phyloP scores from a whole-genome alignment of 2,113 vertebrate genomes.

The Chaetodon auriga region DNA sequence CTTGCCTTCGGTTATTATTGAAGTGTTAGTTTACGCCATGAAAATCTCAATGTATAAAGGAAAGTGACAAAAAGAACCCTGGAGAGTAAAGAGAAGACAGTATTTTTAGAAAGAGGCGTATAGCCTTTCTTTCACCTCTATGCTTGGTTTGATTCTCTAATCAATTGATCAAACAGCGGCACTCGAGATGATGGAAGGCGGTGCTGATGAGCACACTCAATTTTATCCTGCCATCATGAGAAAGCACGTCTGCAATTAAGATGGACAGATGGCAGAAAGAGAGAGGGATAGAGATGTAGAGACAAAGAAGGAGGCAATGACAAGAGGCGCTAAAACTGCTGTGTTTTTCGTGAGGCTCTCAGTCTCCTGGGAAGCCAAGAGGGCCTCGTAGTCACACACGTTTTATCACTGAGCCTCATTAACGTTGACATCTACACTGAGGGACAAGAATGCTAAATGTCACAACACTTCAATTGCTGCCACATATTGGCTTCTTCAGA shows the following conservation, averaged over 20 bases:
- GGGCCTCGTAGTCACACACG: slow-evolving; percentile 39
- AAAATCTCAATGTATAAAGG: not conserved
- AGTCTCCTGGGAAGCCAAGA: slow-evolving; percentile 58
- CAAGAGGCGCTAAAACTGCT: slow-evolving; percentile 57
- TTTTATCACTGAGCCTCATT: slow-evolving; percentile 78
- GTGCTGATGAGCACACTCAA: slow-evolving; percentile 69
- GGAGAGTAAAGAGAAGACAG: slow-evolving; percentile 6
- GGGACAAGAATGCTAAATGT: slow-evolving; percentile 71
- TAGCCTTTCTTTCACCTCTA: slow-evolving; percentile 62
- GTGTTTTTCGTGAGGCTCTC: slow-evolving; percentile 31
- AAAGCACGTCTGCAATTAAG: slow-evolving; percentile 73
- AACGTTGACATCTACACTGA: slow-evolving; percentile 66
- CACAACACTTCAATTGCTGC: slow-evolving; percentile 64
- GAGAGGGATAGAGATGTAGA: slow-evolving; percentile 55
- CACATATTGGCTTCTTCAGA: slow-evolving; percentile 55
- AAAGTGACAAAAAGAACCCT: slow-evolving; percentile 15
- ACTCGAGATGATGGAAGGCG: slow-evolving; percentile 70
- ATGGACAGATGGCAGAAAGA: slow-evolving; percentile 75
- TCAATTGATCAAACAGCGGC: slow-evolving; percentile 75
- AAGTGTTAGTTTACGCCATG: not conserved
- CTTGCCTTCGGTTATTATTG: not conserved
- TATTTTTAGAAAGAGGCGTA: slow-evolving; percentile 63
- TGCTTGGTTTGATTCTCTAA: slow-evolving; percentile 71
- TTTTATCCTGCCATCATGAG: slow-evolving; percentile 65
- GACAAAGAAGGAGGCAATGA: slow-evolving; percentile 43